Percentiles rank a stretch among this genome's conserved stretches.
phyloP scores from a whole-genome alignment of 2,888 invertebrate species.

The Sinelater perroti region DNA sequence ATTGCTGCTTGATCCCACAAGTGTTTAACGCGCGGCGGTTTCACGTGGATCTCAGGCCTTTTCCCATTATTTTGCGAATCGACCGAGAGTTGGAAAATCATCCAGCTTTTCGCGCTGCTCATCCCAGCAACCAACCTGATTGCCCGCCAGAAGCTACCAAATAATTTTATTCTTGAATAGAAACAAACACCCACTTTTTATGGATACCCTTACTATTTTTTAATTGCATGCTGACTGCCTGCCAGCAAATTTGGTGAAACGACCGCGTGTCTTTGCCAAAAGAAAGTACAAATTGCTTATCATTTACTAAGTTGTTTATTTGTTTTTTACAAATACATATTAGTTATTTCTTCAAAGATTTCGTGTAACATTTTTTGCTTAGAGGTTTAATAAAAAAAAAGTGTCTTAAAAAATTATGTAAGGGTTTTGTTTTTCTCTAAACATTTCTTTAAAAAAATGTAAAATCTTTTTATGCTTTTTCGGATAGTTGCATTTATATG shows the following conservation, averaged over 20 bases:
- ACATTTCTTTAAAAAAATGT: background rate
- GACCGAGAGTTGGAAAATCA: slow-evolving; percentile 86
- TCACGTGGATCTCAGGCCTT: slow-evolving; percentile 89
- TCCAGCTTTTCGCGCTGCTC: slow-evolving; percentile 90
- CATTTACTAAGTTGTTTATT: slow-evolving; percentile 10
- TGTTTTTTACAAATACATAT: background rate
- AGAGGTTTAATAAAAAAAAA: background rate
- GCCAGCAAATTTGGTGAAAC: too few species aligned
- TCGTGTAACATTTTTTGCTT: too few species aligned
- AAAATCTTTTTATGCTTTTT: slow-evolving; percentile 12
- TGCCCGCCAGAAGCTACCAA: slow-evolving; percentile 89
- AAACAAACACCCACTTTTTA: too few species aligned
- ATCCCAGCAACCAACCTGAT: slow-evolving; percentile 93
- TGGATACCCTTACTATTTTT: too few species aligned
- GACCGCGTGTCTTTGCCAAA: slow-evolving; percentile 12
- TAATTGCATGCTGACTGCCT: too few species aligned
- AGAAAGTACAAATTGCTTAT: slow-evolving; percentile 19
- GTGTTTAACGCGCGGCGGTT: slow-evolving; percentile 94
- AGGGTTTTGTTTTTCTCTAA: background rate
- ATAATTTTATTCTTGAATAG: slow-evolving; percentile 59
- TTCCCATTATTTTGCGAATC: slow-evolving; percentile 88
- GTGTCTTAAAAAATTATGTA: background rate
- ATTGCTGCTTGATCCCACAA: slow-evolving; percentile 95
- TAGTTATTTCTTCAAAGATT: background rate
- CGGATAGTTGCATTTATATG: slow-evolving; percentile 30